A percentile compares a stretch with the other conserved stretches of the same genome.
Conservation (phyloP, 2,888 invertebrate genomes). For the Pachliopta kotzebuea region DNA sequence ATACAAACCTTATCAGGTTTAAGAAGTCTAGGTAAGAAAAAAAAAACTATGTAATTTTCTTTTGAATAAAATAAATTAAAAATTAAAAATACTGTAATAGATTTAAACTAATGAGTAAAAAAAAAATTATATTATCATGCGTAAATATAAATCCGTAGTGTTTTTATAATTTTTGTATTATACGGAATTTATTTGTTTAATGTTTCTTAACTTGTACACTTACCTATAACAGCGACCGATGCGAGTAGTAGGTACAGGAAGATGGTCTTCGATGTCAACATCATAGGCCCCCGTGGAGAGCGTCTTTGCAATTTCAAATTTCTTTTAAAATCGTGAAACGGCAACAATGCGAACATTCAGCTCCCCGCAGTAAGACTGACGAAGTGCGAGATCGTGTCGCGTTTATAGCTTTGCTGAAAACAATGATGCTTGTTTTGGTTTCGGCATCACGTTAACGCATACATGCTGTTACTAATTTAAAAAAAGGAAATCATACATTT, state of each 20-base stretch:
- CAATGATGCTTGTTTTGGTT: constrained; percentile 47
- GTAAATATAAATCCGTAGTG: no score
- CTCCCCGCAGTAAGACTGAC: constrained; percentile 28
- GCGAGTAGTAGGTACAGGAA: constrained; percentile 55
- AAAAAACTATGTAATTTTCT: no score
- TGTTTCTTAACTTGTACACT: constrained; percentile 31
- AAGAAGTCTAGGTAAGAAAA: no score
- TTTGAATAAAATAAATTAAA: no score
- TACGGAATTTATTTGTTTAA: background rate
- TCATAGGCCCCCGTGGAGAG: constrained; percentile 33
- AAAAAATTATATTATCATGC: no score
- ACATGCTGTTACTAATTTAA: constrained; percentile 33
- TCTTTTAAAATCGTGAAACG: constrained; percentile 13
- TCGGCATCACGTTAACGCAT: constrained; percentile 34
- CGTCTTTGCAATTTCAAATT: constrained; percentile 20
- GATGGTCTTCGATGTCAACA: constrained; percentile 45
- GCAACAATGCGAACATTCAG: constrained; percentile 14
- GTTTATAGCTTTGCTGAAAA: constrained; percentile 45
- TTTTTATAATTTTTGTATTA: background rate
- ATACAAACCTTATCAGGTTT: no score
- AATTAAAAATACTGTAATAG: no score
- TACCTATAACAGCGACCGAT: constrained; percentile 54
- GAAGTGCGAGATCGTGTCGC: constrained; percentile 28
- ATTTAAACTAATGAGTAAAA: no score
- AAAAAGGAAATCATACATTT: background rate